These are phyloP conservation scores for Poecile montanus DNA, from an alignment of 2,797 vertebrate species.

Conservation along the genomic window DNA sequence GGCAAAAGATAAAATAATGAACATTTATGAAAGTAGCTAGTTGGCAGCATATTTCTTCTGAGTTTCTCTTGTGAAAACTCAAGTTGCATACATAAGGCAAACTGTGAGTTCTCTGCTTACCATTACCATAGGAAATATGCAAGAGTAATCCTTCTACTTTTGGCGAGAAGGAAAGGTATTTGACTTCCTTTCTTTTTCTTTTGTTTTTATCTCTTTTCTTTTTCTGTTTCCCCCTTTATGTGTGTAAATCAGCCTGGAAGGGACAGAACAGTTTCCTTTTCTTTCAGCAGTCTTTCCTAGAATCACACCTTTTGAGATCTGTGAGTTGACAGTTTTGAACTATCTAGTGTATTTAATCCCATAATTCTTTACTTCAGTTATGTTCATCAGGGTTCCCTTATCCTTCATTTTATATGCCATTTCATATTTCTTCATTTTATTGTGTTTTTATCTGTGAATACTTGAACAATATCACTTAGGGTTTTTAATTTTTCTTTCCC, in stretches of 20 bases:
- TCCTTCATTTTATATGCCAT: background rate
- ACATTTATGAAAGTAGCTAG: background rate
- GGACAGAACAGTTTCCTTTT: background rate
- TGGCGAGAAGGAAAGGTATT: fast-evolving
- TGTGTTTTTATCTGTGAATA: background rate
- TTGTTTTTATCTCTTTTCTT: no score
- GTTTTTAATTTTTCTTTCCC: background rate
- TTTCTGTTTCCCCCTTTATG: background rate
- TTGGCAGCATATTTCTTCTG: background rate
- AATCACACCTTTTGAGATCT: background rate
- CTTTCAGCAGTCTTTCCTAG: background rate
- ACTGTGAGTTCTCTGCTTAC: background rate
- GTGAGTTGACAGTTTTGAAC: background rate
- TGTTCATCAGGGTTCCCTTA: background rate
- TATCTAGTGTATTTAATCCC: background rate
- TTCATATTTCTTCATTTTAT: background rate
- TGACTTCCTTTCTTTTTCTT: background rate
- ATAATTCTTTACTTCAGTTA: background rate
- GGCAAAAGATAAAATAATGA: background rate
- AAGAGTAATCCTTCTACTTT: background rate
- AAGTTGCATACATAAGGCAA: background rate
- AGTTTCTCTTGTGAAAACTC: background rate
- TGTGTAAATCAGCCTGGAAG: background rate
- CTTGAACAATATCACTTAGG: fast-evolving
- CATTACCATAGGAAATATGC: background rate